Percentiles rank a stretch among this genome's conserved stretches.
phyloP scores from a whole-genome alignment of 2,888 invertebrate genomes.

The Eupithecia exiguata region DNA sequence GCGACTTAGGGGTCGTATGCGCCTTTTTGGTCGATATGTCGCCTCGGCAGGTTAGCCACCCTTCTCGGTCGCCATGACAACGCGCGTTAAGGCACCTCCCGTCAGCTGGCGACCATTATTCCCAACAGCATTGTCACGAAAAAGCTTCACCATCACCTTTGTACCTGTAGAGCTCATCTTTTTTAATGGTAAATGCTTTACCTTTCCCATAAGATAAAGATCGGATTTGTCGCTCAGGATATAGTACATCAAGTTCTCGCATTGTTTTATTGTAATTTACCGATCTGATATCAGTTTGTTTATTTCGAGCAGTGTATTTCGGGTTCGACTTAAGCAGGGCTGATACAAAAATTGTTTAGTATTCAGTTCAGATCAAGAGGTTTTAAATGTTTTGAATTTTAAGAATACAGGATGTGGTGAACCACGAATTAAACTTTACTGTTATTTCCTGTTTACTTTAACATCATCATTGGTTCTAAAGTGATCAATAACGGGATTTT shows the following conservation, averaged over 20 bases:
- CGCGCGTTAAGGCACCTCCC: constrained; percentile 80
- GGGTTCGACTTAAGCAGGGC: constrained; percentile 23
- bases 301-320: constrained; percentile 42
- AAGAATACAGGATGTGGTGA: not conserved
- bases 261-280: constrained; percentile 60
- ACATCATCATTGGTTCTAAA: not conserved
- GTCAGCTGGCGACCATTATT: constrained; percentile 83
- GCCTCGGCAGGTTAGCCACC: constrained; percentile 80
- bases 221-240: constrained; percentile 60
- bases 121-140: constrained; percentile 69
- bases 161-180: constrained; percentile 69
- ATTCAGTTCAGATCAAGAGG: constrained; percentile 10
- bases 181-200: constrained; percentile 61
- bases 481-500: not conserved
- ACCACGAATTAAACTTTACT: not conserved
- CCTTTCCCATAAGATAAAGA: constrained; percentile 68
- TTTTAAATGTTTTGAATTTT: constrained; percentile 1
- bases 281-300: constrained; percentile 55
- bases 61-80: constrained; percentile 78
- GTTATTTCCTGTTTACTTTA: constrained; percentile 9
- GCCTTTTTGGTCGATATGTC: constrained; percentile 59
- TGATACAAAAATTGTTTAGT: constrained; percentile 7
- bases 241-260: constrained; percentile 54
- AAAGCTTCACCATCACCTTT: constrained; percentile 64
- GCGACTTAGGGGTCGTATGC: constrained; percentile 58